Base-by-base conservation (phyloP, 1,140 invertebrate genomes). In the Galendromus occidentalis region DNA sequence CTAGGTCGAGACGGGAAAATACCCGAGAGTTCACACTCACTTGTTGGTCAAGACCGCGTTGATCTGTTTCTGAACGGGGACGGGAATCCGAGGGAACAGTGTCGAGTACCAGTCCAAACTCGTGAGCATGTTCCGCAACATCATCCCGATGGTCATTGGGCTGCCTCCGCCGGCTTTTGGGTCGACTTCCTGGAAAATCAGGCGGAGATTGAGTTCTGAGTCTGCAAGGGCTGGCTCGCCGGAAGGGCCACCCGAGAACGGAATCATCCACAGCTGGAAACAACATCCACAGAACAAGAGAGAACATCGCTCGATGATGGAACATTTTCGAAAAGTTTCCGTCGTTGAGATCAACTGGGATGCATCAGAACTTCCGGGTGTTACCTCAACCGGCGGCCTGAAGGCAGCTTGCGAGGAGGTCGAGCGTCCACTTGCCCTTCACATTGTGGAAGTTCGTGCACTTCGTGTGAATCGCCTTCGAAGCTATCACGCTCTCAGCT, bases 71-170 rank as follows among this genome's bases (percentile, higher is more conserved):
- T 98, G 92, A 71, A 98, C 95, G 17, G 94, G 94, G 41, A 99
- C 94, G n/a, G 96, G 95, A 76, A 99, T 98, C 68, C 96, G 81
- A 0, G 96, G 96, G 75, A 99, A 99, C 14, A 98, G 79, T 6
- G 95, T 98, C 2, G 89, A 91, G 78, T 94, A 98, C 91, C 91
- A 95, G 72, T 98, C 94, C 45, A 98, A 77, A 75, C 98, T 97
- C 29, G 89, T 87, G 18, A 99, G 80, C 81, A 93, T 93, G 72
- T 91, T 88, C 47, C 91, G 82, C 0, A 92, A 79, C 78, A 99
- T 86, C 71, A 92, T 85, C 0, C 96, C 95, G 66, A 99, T 92
- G 29, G 87, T 90, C 80, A 94, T 91, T 1, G 82, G 77, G 75
- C 93, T 88, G 28, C 94, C 95, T 65, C 92, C 91, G 59, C 94